These are phyloP conservation scores for Papilio gigon DNA, from an alignment of 2,888 invertebrate species.

Conservation along the genomic window DNA sequence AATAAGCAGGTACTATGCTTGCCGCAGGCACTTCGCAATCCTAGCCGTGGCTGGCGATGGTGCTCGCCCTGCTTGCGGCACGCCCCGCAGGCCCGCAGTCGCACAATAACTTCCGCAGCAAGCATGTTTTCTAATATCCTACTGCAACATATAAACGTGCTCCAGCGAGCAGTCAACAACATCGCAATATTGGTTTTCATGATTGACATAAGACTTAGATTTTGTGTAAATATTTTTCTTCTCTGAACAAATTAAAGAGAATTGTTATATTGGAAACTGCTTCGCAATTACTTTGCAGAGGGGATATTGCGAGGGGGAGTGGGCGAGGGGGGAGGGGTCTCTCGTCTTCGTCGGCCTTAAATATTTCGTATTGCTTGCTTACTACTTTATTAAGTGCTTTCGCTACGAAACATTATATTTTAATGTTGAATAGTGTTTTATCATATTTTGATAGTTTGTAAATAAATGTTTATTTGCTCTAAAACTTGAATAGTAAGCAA, in stretches of 20 bases:
- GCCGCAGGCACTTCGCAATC: too few species aligned
- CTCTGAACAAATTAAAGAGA: slow-evolving; percentile 20
- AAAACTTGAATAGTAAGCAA: too few species aligned
- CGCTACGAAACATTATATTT: background rate
- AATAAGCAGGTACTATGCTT: too few species aligned
- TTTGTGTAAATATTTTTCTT: slow-evolving; percentile 17
- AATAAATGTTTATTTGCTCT: too few species aligned
- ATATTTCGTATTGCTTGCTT: slow-evolving; percentile 11
- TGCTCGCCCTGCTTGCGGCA: too few species aligned
- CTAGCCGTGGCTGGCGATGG: too few species aligned
- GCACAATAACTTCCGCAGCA: slow-evolving; percentile 2
- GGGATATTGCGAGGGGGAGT: background rate
- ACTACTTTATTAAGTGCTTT: slow-evolving; percentile 3
- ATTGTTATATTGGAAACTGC: slow-evolving; percentile 23
- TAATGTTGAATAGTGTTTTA: background rate
- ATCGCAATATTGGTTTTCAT: slow-evolving; percentile 10
- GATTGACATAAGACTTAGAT: slow-evolving; percentile 19
- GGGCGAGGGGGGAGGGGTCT: background rate
- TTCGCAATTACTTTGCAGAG: slow-evolving; percentile 22
- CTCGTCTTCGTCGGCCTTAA: background rate
- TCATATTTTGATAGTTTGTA: background rate
- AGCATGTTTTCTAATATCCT: slow-evolving; percentile 16
- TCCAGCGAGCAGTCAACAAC: slow-evolving; percentile 10
- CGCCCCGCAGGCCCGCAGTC: too few species aligned
- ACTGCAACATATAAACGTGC: slow-evolving; percentile 9